Evolutionary conservation across 2,888 invertebrate genomes (phyloP).

Genomic region (Fragum whitleyi): DNA sequence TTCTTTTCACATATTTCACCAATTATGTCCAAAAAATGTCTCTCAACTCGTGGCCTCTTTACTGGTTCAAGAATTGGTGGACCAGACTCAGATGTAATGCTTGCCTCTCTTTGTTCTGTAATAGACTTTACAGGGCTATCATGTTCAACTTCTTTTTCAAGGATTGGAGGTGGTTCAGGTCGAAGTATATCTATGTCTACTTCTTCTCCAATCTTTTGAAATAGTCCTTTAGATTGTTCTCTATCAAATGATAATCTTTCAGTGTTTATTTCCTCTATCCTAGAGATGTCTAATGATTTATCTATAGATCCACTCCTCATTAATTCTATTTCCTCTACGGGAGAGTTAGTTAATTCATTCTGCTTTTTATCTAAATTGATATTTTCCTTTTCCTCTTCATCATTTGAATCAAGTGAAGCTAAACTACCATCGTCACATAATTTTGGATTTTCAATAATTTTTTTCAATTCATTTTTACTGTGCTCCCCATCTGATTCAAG

Average conservation of each 20-base stretch:
- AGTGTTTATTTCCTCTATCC: no score
- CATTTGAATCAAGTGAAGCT: no score
- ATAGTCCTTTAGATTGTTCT: not conserved
- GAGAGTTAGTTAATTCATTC: no score
- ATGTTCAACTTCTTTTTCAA: conserved; percentile 37
- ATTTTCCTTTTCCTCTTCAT: no score
- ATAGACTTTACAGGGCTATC: not conserved
- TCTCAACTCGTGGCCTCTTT: conserved; percentile 44
- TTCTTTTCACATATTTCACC: conserved; percentile 25
- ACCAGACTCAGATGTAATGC: not conserved
- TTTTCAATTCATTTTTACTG: no score
- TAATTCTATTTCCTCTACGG: conserved; percentile 6
- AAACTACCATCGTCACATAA: no score
- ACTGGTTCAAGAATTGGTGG: conserved; percentile 47
- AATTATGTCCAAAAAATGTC: conserved; percentile 67
- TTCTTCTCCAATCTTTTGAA: not conserved
- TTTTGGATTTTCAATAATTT: no score
- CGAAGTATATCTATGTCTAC: not conserved
- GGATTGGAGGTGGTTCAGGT: conserved; percentile 41
- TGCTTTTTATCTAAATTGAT: no score
- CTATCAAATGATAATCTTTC: not conserved
- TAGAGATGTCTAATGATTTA: no score
- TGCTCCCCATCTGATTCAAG: no score
- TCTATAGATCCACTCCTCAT: conserved; percentile 10
- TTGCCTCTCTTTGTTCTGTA: no score